These are phyloP conservation scores for Polypedilum pembai DNA, from an alignment of 1,140 invertebrate species.

Conservation along the genomic window DNA sequence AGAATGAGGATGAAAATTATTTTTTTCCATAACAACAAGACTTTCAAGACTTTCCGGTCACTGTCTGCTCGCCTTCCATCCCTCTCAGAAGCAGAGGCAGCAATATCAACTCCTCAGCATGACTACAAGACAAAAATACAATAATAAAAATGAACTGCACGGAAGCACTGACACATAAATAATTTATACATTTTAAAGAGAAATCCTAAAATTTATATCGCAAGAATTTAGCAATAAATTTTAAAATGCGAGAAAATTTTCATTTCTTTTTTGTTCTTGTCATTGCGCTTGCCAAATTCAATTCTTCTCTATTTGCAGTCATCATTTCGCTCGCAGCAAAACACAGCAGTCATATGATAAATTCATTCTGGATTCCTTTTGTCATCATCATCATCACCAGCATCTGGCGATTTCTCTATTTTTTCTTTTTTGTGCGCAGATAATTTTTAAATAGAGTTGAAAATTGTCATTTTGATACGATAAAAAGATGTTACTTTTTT, in stretches of 20 bases:
- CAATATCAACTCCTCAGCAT: background rate
- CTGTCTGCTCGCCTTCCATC: too few relatives aligned
- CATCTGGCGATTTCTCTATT: too few relatives aligned
- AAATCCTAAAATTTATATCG: background rate
- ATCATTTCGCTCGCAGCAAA: background rate
- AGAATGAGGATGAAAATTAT: too few relatives aligned
- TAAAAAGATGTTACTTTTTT: too few relatives aligned
- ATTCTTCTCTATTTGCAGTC: background rate
- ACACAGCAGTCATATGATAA: background rate
- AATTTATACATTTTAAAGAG: conserved; percentile 14
- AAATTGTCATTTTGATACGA: too few relatives aligned
- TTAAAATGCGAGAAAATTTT: background rate
- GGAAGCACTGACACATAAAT: conserved; percentile 20
- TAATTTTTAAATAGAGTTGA: too few relatives aligned
- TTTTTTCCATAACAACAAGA: too few relatives aligned
- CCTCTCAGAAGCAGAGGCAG: too few relatives aligned
- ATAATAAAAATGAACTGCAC: background rate
- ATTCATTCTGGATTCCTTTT: background rate
- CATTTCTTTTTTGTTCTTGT: too few relatives aligned
- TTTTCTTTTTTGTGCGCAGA: too few relatives aligned
- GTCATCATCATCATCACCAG: too few relatives aligned
- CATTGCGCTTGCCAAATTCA: background rate
- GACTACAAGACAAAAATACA: background rate
- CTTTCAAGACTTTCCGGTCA: too few relatives aligned
- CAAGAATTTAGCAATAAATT: conserved; percentile 27